Evolutionary conservation across 2,888 invertebrate species (phyloP).

Genomic region (Chalcis sispes): DNA sequence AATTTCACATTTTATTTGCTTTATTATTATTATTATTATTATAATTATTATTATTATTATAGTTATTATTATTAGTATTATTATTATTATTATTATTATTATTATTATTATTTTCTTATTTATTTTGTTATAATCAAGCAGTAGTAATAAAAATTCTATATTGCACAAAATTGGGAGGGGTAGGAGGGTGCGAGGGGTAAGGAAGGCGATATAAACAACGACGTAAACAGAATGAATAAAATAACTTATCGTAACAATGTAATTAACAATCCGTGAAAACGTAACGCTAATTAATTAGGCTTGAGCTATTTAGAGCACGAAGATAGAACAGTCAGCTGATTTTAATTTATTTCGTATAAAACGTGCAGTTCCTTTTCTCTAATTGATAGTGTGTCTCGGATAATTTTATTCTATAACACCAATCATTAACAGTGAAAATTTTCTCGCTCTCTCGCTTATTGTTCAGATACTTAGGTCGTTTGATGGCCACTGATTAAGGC

Average conservation of each 20-base stretch:
- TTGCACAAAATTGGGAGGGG: slow-evolving; percentile 62
- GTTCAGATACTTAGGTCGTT: slow-evolving; percentile 47
- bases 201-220: slow-evolving; percentile 4
- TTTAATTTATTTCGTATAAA: slow-evolving; percentile 47
- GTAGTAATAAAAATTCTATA: slow-evolving; percentile 65
- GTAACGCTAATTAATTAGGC: slow-evolving; percentile 39
- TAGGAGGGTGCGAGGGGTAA: no score
- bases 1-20: slow-evolving; percentile 61
- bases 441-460: slow-evolving; percentile 21
- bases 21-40: slow-evolving; percentile 27
- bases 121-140: slow-evolving; percentile 45
- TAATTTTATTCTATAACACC: slow-evolving; percentile 25
- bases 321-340: slow-evolving; percentile 24
- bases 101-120: no score
- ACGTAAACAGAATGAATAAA: slow-evolving; percentile 65
- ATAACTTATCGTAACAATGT: slow-evolving; percentile 30
- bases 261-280: slow-evolving; percentile 28
- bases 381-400: slow-evolving; percentile 18
- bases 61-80: no score
- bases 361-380: slow-evolving; percentile 40
- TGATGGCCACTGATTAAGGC: slow-evolving; percentile 36
- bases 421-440: slow-evolving; percentile 27
- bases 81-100: no score
- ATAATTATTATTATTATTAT: no score
- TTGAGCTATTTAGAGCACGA: slow-evolving; percentile 14